Percentiles rank a stretch among this genome's conserved stretches.
Evolutionary conservation across 2,797 vertebrate species (phyloP).

Genomic region (Gadopsis bispinosus): DNA sequence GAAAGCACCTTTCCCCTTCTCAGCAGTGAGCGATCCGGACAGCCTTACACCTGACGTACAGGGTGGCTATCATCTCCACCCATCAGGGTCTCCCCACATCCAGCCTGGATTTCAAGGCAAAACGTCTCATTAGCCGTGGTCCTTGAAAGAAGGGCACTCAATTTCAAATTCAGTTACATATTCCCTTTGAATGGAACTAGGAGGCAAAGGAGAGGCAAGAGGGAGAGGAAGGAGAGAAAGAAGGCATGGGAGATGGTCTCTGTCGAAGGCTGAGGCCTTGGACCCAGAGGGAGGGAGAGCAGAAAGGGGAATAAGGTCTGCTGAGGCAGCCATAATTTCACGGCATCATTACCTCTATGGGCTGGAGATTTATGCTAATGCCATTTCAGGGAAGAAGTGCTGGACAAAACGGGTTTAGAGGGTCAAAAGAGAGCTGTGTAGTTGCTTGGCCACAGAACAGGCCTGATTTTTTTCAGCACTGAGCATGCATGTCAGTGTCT

Average conservation of each 20-base stretch:
- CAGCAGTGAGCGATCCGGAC: constrained; percentile 65
- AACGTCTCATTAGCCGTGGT: constrained; percentile 87
- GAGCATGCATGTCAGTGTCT: constrained; percentile 35
- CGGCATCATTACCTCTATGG: constrained; percentile 83
- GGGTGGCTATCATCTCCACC: constrained; percentile 79
- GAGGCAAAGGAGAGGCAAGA: constrained; percentile 70
- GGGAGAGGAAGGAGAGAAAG: constrained; percentile 61
- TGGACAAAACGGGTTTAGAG: constrained; percentile 73
- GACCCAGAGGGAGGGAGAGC: constrained; percentile 76
- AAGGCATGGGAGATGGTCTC: constrained; percentile 70
- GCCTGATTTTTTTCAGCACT: constrained; percentile 5
- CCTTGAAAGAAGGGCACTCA: constrained; percentile 86
- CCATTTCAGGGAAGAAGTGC: constrained; percentile 69
- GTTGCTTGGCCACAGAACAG: constrained; percentile 33
- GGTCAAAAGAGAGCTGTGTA: constrained; percentile 62
- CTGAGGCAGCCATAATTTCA: constrained; percentile 85
- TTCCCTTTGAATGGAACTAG: constrained; percentile 87
- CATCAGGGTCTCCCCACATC: constrained; percentile 76
- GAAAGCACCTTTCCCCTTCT: constrained; percentile 64
- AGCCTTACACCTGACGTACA: constrained; percentile 74
- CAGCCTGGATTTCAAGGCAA: constrained; percentile 86
- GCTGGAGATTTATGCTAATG: constrained; percentile 82
- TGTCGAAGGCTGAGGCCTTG: constrained; percentile 77
- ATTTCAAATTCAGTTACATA: constrained; percentile 88
- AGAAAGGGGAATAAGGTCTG: constrained; percentile 76